Evolutionary conservation across 2,888 invertebrate species (phyloP).

Genomic region (Mesoligia furuncula): DNA sequence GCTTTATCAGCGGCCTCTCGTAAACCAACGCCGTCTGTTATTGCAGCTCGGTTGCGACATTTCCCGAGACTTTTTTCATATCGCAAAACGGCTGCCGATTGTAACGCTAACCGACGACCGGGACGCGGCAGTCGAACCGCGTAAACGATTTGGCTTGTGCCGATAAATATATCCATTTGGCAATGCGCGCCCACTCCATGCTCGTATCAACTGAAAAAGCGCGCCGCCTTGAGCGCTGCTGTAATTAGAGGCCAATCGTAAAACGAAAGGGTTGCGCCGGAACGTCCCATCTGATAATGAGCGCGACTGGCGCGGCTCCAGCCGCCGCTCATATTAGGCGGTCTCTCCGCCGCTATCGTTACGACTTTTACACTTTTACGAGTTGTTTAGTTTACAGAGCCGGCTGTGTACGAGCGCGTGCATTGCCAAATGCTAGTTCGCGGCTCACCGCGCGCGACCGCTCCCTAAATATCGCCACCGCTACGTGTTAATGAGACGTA

Average conservation of each 20-base stretch:
- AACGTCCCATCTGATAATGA: constrained; percentile 90
- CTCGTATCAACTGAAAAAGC: constrained; percentile 86
- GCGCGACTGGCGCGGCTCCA: constrained; percentile 88
- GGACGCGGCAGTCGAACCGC: constrained; percentile 78
- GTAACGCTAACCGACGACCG: constrained; percentile 75
- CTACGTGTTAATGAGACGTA: constrained; percentile 88
- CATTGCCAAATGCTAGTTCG: constrained; percentile 90
- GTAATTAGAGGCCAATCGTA: constrained; percentile 90
- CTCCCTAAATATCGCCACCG: constrained; percentile 84
- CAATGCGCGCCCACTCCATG: constrained; percentile 77
- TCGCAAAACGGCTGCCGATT: constrained; percentile 79
- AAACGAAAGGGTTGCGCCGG: constrained; percentile 88
- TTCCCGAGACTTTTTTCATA: constrained; percentile 87
- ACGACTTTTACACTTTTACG: constrained; percentile 90
- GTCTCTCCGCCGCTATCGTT: constrained; percentile 86
- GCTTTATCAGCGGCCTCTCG: constrained; percentile 88
- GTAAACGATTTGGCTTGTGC: constrained; percentile 83
- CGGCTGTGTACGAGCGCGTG: constrained; percentile 81
- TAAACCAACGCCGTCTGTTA: constrained; percentile 88
- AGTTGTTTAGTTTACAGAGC: constrained; percentile 89
- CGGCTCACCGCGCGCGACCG: constrained; percentile 87
- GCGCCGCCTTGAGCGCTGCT: constrained; percentile 86
- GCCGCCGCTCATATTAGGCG: constrained; percentile 88
- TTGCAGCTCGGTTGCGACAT: constrained; percentile 84
- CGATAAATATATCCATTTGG: constrained; percentile 88